Percentiles rank a stretch among this genome's conserved stretches.
Evolutionary conservation across 1,140 invertebrate genomes (phyloP).

Genomic region (Chironomus striatipennis): DNA sequence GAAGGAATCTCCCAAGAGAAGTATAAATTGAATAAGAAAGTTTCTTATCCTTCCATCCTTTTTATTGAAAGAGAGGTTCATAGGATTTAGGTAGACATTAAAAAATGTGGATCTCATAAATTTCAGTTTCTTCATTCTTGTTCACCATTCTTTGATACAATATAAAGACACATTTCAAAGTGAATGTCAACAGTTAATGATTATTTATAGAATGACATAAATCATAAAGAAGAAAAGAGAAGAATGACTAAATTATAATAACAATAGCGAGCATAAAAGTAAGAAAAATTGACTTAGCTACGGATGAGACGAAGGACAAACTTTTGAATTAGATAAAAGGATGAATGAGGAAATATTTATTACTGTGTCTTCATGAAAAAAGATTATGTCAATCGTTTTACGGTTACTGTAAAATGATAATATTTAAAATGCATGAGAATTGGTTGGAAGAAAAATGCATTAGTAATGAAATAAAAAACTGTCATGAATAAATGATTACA

Average conservation of each 20-base stretch:
- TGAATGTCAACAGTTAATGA: background rate
- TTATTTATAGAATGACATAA: constrained; percentile 7
- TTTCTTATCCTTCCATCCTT: background rate
- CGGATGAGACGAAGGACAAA: no score
- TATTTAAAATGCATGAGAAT: no score
- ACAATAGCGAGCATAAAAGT: background rate
- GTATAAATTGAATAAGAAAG: background rate
- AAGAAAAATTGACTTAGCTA: no score
- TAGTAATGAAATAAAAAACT: no score
- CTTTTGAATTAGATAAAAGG: no score
- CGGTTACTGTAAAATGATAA: no score
- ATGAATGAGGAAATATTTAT: no score
- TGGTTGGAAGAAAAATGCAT: no score
- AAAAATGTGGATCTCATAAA: constrained; percentile 9
- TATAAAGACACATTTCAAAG: background rate
- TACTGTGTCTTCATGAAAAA: no score
- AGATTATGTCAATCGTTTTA: no score
- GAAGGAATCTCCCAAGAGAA: background rate
- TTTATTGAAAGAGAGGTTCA: background rate
- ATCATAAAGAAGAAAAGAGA: background rate
- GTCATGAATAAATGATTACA: no score
- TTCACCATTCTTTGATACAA: background rate
- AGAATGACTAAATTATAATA: background rate
- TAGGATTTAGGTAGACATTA: constrained; percentile 10
- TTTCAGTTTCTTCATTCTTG: background rate